Conservation (phyloP, 2,797 vertebrate genomes). For the Siniperca scherzeri region DNA sequence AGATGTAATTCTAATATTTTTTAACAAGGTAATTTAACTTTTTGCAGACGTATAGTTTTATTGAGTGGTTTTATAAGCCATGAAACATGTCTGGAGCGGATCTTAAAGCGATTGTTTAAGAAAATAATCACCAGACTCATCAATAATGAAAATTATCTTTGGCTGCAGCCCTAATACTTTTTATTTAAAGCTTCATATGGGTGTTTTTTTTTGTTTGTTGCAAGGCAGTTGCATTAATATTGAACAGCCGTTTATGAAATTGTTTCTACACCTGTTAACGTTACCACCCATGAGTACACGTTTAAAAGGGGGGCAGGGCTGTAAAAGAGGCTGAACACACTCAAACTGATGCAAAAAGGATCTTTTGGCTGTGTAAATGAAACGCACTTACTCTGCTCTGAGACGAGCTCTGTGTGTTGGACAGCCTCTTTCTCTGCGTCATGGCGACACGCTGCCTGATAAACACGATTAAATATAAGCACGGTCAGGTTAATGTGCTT, state of each 20-base stretch:
- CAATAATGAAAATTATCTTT: no score
- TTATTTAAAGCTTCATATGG: background rate
- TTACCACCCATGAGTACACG: background rate
- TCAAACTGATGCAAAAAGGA: no score
- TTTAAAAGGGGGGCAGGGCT: background rate
- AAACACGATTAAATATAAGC: background rate
- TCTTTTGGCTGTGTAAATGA: background rate
- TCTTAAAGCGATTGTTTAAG: background rate
- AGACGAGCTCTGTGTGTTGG: slow-evolving; percentile 29
- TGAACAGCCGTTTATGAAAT: background rate
- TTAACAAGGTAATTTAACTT: no score
- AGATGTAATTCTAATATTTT: no score
- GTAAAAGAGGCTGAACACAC: background rate
- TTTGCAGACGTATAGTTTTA: no score
- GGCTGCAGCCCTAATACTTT: no score
- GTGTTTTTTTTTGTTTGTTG: background rate
- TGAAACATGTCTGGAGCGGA: no score
- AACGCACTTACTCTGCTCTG: slow-evolving; percentile 33
- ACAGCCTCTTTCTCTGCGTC: slow-evolving; percentile 62
- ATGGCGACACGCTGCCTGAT: slow-evolving; percentile 31
- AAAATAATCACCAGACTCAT: background rate
- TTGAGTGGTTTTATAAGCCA: no score
- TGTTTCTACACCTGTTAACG: background rate
- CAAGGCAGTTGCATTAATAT: background rate
- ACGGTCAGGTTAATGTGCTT: no score